These are phyloP conservation scores for Andricus curvator DNA, from an alignment of 2,888 invertebrate species.

Conservation along the genomic window DNA sequence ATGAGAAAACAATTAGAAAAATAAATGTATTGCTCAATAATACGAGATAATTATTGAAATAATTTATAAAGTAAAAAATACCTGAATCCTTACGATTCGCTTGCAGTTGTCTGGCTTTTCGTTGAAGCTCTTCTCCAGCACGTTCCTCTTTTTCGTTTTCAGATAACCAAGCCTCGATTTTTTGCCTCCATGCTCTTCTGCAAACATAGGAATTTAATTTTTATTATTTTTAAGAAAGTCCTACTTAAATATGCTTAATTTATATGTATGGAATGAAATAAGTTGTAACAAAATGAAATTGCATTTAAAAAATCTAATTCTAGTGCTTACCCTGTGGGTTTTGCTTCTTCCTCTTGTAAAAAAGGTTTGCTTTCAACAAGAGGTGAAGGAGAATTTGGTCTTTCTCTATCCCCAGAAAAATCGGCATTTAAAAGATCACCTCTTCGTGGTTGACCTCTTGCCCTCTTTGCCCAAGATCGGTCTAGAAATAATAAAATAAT, in stretches of 20 bases:
- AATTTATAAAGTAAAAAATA: conserved; percentile 65
- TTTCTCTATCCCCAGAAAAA: conserved; percentile 86
- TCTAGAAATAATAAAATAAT: conserved; percentile 79
- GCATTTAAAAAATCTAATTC: no score
- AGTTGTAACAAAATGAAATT: no score
- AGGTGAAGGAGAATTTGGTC: conserved; percentile 85
- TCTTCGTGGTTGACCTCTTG: conserved; percentile 87
- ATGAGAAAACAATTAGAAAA: background rate
- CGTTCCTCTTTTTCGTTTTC: conserved; percentile 91
- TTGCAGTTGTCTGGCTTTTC: conserved; percentile 83
- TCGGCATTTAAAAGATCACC: conserved; percentile 88
- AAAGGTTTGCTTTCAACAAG: conserved; percentile 81
- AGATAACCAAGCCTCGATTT: conserved; percentile 94
- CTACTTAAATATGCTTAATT: no score
- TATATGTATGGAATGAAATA: no score
- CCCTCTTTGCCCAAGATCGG: conserved; percentile 93
- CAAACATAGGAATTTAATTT: conserved; percentile 45
- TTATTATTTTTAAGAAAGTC: background rate
- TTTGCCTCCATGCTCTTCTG: conserved; percentile 91
- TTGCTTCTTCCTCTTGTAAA: conserved; percentile 80
- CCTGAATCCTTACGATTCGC: conserved; percentile 91
- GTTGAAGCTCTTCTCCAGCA: conserved; percentile 85
- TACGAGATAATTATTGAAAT: background rate
- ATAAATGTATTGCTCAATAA: background rate
- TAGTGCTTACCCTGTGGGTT: conserved; percentile 80